A percentile compares a stretch with the other conserved stretches of the same genome.
phyloP scores from a whole-genome alignment of 2,888 invertebrate species.

The Meghimatium bilineatum region DNA sequence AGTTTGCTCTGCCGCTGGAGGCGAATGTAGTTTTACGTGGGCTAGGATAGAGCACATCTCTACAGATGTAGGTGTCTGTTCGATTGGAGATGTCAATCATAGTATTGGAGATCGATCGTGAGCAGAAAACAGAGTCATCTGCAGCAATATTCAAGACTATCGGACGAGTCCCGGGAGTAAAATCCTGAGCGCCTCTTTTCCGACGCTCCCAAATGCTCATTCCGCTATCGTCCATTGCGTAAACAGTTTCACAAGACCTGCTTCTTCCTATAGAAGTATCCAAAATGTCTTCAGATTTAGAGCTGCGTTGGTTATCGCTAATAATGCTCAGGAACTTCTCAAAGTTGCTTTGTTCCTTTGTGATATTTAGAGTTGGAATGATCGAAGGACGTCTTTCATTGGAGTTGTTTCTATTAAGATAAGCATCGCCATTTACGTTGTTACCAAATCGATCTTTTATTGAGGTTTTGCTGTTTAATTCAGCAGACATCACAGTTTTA shows the following conservation, averaged over 20 bases:
- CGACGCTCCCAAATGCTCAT: slow-evolving; percentile 47
- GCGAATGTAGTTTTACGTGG: neutral
- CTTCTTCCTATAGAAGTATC: slow-evolving; percentile 6
- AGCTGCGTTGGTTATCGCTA: neutral
- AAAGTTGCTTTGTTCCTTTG: slow-evolving; percentile 40
- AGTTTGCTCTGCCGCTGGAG: neutral
- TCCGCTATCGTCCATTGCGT: neutral
- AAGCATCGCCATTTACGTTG: neutral
- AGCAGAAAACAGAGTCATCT: slow-evolving; percentile 17
- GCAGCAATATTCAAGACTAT: slow-evolving; percentile 42
- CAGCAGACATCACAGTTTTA: no score
- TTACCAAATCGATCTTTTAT: neutral
- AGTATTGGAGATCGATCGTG: slow-evolving; percentile 35
- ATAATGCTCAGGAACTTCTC: slow-evolving; percentile 42
- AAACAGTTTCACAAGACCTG: slow-evolving; percentile 37
- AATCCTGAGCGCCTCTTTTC: slow-evolving; percentile 19
- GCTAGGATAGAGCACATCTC: slow-evolving; percentile 23
- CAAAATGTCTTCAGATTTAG: neutral
- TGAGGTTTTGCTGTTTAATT: neutral
- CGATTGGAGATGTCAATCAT: slow-evolving; percentile 31
- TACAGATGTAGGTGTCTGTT: slow-evolving; percentile 28
- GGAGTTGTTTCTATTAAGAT: neutral
- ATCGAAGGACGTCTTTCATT: slow-evolving; percentile 30
- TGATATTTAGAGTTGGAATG: slow-evolving; percentile 35
- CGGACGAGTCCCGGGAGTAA: slow-evolving; percentile 40